Evolutionary conservation across 2,797 vertebrate genomes (phyloP).

Genomic region (Poecilia wingei): DNA sequence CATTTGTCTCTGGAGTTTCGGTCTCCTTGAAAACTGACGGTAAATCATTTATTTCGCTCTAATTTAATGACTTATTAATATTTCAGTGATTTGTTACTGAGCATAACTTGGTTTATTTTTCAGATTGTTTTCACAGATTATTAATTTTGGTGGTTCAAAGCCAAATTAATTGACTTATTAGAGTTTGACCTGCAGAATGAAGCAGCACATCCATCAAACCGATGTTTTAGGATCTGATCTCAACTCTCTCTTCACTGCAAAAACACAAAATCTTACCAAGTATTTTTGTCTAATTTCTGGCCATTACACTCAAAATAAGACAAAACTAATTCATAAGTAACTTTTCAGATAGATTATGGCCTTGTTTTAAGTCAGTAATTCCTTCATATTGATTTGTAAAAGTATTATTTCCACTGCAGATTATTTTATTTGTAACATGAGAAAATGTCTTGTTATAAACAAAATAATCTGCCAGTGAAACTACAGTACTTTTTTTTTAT

Average conservation of each 20-base stretch:
- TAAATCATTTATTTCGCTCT: neutral
- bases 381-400: too few species aligned
- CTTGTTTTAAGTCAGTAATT: too few species aligned
- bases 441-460: too few species aligned
- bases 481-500: too few species aligned
- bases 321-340: too few species aligned
- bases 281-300: too few species aligned
- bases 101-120: neutral
- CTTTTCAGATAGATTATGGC: too few species aligned
- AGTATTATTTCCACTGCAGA: too few species aligned
- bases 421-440: too few species aligned
- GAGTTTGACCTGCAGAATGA: neutral
- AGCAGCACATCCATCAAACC: neutral
- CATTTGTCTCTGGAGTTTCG: neutral
- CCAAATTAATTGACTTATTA: conserved; percentile 1
- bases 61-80: neutral
- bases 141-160: conserved; percentile 2
- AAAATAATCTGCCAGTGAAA: too few species aligned
- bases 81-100: conserved; percentile 16
- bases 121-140: conserved; percentile 13
- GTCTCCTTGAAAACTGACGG: neutral
- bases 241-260: neutral
- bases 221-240: conserved; percentile 4
- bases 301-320: too few species aligned
- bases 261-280: too few species aligned